phyloP scores from a whole-genome alignment of 1,140 invertebrate genomes.

The Drosophila carrolli region DNA sequence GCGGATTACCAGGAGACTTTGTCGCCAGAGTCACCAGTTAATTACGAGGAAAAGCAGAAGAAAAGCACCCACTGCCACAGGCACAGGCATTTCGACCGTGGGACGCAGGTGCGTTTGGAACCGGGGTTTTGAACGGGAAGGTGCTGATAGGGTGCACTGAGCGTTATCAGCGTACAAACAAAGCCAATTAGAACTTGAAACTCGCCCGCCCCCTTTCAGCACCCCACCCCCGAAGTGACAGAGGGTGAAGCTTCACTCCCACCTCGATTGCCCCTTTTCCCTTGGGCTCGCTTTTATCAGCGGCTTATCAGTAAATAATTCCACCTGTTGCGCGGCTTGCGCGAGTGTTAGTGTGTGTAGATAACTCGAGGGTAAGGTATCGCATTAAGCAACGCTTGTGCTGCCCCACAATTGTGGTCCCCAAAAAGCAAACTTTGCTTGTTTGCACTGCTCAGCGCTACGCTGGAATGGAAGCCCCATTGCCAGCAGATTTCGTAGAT shows the following conservation, averaged over 20 bases:
- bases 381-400: conserved; percentile 65
- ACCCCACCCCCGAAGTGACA: conserved; percentile 5
- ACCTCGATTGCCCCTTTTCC: conserved; percentile 14
- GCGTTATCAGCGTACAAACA: conserved; percentile 69
- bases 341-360: conserved; percentile 34
- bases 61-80: neutral
- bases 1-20: conserved; percentile 8
- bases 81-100: neutral
- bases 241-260: conserved; percentile 31
- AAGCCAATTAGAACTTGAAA: conserved; percentile 66
- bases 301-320: conserved; percentile 82
- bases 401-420: conserved; percentile 28
- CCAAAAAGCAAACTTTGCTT: conserved; percentile 57
- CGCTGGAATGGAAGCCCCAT: conserved; percentile 54
- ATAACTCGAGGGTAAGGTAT: conserved; percentile 68
- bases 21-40: conserved; percentile 12
- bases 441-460: conserved; percentile 70
- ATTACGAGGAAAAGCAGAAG: conserved; percentile 25
- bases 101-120: conserved; percentile 44
- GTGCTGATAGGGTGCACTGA: conserved; percentile 12
- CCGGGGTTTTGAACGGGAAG: conserved; percentile 7
- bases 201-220: conserved; percentile 28
- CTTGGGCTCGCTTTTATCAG: conserved; percentile 67
- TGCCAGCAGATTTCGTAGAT: conserved; percentile 75
- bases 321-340: conserved; percentile 65